Evolutionary conservation across 2,113 vertebrate species (phyloP), one percentile per base, ranked within the genome.

Genomic region (Tetrao urogallus): DNA sequence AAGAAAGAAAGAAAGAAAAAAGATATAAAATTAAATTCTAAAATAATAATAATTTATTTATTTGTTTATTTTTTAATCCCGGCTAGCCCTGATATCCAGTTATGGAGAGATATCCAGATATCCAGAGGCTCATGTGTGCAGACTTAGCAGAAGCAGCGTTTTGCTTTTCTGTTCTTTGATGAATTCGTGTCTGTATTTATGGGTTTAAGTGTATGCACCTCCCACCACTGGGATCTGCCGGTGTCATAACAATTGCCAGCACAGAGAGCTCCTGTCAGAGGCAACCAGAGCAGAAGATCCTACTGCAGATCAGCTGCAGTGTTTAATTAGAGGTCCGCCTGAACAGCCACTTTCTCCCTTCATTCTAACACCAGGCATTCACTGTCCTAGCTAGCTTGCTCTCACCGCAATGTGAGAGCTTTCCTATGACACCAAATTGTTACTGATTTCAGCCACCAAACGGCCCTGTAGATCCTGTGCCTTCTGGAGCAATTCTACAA

Each of bases 221-320:
- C 34, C 25, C 22, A 8, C 40, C 1, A 1, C 52, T 34, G 70
- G 57, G 32, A 66, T 50, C 40, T 0, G 0, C 0, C 1, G 19
- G 5, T 81, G 64, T 64, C 57, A 2, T 60, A 50, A 78, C 28
- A 21, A n/a, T n/a, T 25, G 57, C 73, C 34, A 4, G 9, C 47
- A 32, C 11, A 74, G 38, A 82, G 54, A 86, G 28, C 22, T 74
- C 54, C 65, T 79, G 52, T 43, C 64, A 22, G 38, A 42, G 57
- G 43, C 71, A 77, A 56, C 27, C 30, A 43, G 88, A 34, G 21
- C 42, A 12, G 27, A 21, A 2, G 0, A 81, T 61, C 17, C 42
- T 27, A 1, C 5, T 32, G 63, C 4, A 56, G 15, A 4, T 5
- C 30, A 63, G 40, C 48, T 36, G 43, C 34, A 47, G 14, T 13